Base-by-base conservation (phyloP, 2,113 vertebrate species). In the Quiscalus mexicanus region DNA sequence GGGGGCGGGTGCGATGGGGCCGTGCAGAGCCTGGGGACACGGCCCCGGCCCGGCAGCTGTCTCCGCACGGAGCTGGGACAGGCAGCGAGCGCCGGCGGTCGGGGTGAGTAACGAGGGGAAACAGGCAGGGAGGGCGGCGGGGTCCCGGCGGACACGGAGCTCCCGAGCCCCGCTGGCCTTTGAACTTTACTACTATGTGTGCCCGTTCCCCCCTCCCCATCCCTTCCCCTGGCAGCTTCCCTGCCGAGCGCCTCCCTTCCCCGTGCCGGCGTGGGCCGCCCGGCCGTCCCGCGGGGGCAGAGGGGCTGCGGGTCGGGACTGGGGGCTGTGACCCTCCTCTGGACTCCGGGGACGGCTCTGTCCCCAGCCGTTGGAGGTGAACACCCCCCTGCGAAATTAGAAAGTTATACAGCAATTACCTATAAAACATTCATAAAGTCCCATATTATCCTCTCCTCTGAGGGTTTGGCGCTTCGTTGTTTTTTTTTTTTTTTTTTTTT, bases 1-100 rank as follows among this genome's bases (percentile, higher is more conserved):
- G 87, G 63, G 76, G 84, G 11, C 3, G 28, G 65, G 62, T 17
- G 39, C 63, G 56, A 27, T 1, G 47, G 53, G 56, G 39, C 23
- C 5, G 8, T 23, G 23, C 37, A 9, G 75, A 19, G 42, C 20
- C 3, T 16, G 28, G 75, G 62, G 75, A 24, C 11, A 3, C 65
- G 69, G 49, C 16, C 97, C 84, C 91, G 95, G 98, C 93, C 96
- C 97, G 90, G 98, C 98, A 99, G 98, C 99, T 98, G 98, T 98
- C 98, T 97, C 77, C 6, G 67, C 33, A 50, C 37, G 33, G 86
- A 70, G 50, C 84, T 31, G 76, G 95, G 96, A 97, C 98, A 98
- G 98, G 98, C 98, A 98, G 98, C 68, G 96, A 98, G 98, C 94
- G 96, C 88, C 94, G 95, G 97, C 93, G 95, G 98, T 96, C 96